Evolutionary conservation across 2,113 vertebrate genomes (phyloP).

Genomic region (Prunella fulvescens): DNA sequence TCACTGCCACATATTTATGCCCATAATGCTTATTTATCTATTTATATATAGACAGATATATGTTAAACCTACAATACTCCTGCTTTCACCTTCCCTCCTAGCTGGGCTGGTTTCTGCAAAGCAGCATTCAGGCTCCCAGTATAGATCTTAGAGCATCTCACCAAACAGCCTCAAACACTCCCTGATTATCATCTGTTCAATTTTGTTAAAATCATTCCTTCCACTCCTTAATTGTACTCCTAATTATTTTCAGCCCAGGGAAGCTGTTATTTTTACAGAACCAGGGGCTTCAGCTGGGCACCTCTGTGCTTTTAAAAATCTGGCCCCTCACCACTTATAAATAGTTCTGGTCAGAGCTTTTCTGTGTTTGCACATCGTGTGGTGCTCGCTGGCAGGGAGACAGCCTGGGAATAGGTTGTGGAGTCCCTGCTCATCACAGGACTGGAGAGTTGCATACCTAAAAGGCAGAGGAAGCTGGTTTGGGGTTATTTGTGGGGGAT

Average conservation of each 20-base stretch:
- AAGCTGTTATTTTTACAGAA: neutral
- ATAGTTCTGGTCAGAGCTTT: neutral
- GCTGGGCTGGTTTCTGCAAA: neutral
- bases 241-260: neutral
- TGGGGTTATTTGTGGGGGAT: neutral
- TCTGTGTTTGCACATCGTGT: neutral
- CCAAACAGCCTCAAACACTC: neutral
- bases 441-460: neutral
- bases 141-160: neutral
- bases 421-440: neutral
- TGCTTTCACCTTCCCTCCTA: neutral
- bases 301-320: constrained; percentile 13
- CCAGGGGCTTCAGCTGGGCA: neutral
- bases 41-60: neutral
- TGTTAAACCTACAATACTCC: too few species aligned
- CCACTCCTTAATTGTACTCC: neutral
- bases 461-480: constrained; percentile 27
- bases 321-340: neutral
- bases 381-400: neutral
- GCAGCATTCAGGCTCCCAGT: neutral
- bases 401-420: neutral
- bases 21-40: neutral
- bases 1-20: neutral
- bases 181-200: neutral
- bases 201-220: neutral